Base-by-base conservation (phyloP, 2,888 invertebrate species). In the Cerceris rybyensis region DNA sequence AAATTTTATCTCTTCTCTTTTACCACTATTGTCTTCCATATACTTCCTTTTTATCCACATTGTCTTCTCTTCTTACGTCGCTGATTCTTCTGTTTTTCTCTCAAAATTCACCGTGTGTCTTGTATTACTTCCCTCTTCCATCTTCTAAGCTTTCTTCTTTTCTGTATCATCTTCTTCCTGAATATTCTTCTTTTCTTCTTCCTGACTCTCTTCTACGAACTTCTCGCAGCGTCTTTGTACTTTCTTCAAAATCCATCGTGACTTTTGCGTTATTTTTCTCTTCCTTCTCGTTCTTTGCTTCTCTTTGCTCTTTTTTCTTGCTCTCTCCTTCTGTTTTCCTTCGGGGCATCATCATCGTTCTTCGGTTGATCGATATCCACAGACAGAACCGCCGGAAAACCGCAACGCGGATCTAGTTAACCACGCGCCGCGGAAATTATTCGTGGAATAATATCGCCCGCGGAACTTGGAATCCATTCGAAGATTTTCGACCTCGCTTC, bases 341-440 rank as follows among this genome's bases (percentile, higher is more conserved):
- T 75, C 78, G 28, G 60, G 55, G 74, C 84, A 81, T 83, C 82
- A 83, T 83, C 84, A 83, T 78, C 84, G 73, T 64, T 68, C 65
- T 63, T 58, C 63, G 64, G 69, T 75, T 75, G 75, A 68, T 70
- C 80, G 80, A 78, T 72, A 67, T 46, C 64, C 43, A 28, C 63
- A 67, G 67, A 54, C 71, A 66, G 50, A 55, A 17, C 67, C 80
- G 71, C 76, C 84, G 82, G 83, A 80, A 87, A 87, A 87, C 86
- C 87, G 80, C 87, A 87, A 81, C 83, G 82, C 81, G 73, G 80
- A 85, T 83, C 87, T 86, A 86, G 87, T 87, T 87, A 83, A 87
- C 83, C 79, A 28, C 28, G 75, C 83, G 74, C 80, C 75, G 77
- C 73, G 84, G 81, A 85, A 84, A 84, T 84, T 83, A 84, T 85